Conservation (phyloP, 2,888 invertebrate species). For the Tipula unca region DNA sequence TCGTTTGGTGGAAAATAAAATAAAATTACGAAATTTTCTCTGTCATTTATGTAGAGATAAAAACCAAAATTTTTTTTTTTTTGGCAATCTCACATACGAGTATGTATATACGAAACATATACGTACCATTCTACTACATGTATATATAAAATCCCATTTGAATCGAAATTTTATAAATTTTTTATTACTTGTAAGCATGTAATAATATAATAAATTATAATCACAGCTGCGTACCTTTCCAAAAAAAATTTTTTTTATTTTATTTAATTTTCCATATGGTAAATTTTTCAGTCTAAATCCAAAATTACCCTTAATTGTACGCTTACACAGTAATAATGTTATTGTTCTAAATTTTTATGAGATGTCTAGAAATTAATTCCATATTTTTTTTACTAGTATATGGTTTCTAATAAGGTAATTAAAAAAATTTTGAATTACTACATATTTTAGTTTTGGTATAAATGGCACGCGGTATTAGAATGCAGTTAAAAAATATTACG, state of each 20-base stretch:
- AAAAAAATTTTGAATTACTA: not conserved
- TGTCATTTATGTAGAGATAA: not conserved
- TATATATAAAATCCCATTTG: not conserved
- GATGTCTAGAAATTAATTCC: not conserved
- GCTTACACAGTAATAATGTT: not conserved
- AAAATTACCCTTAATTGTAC: not conserved
- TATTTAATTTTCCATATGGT: not conserved
- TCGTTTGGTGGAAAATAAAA: not conserved
- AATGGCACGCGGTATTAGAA: not conserved
- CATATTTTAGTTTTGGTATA: not conserved
- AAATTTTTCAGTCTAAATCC: not conserved
- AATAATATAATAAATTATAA: slow-evolving; percentile 8
- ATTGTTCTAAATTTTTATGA: not conserved
- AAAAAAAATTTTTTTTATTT: not conserved
- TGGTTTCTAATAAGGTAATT: not conserved
- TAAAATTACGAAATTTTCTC: not conserved
- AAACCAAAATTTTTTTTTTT: not conserved
- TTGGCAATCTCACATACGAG: not conserved
- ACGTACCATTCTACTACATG: not conserved
- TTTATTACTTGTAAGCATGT: not conserved
- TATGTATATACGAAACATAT: not conserved
- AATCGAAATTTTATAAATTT: not conserved
- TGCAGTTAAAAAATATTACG: not conserved
- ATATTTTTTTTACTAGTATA: too few species aligned
- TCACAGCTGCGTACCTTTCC: slow-evolving; percentile 14